Base-by-base conservation (phyloP, 1,140 invertebrate species). In the Leptinotarsa texana region DNA sequence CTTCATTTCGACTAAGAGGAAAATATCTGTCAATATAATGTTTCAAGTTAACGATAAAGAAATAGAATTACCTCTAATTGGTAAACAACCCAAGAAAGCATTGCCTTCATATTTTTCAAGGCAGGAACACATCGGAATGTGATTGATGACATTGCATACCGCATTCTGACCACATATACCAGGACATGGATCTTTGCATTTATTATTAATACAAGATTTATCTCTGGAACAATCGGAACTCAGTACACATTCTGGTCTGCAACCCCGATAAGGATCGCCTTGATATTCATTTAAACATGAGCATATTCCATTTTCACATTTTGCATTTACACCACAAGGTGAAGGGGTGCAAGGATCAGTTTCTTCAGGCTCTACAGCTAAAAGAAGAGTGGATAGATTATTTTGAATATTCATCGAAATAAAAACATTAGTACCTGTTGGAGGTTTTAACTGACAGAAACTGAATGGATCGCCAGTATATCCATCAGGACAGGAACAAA, bases 51-150 rank as follows among this genome's bases (percentile, higher is more conserved):
- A 24, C 49, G 65, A 77, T 63, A 4, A 1, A 57, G 47, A 22
- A 62, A n/a, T 21, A 49, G 66, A 63, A 88, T 87, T 86, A 88
- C 89, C 84, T 82, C 86, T 87, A 70, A 87, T 82, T 4, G 84
- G 83, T 69, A 84, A 88, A 80, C 92, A 92, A 78, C 80, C 84
- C 85, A 77, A 85, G 47, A 77, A 80, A 13, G 94, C 92, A 88
- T 95, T 93, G 18, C 94, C 93, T 6, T 89, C 91, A 79, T 89
- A 94, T 4, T 92, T 93, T 51, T 87, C 86, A 4, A 88, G 85
- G 82, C 94, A 95, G 80, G 89, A 92, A 82, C 94, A 95, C 48
- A 93, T 91, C n/a, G 93, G 87, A 73, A 87, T 85, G 79, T 92
- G 91, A 79, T 91, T 92, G 3, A 92, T 86, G 8, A 92, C 91